phyloP scores from a whole-genome alignment of 30 jellyfish, hydroid and myxozoan genomes.

The Turritopsis rubra region DNA sequence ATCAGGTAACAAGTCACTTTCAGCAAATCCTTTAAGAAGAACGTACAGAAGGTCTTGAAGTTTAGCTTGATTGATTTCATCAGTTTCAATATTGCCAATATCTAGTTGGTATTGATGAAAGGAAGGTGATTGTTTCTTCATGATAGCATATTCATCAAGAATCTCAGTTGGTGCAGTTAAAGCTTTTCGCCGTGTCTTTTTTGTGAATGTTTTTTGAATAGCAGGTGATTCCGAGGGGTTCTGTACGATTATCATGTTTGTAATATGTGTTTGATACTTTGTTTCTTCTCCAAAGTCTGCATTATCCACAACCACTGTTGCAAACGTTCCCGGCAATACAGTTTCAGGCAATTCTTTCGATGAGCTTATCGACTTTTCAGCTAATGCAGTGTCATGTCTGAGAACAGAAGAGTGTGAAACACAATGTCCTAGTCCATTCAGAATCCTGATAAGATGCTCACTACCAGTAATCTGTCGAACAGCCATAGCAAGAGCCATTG shows the following conservation, averaged over 20 bases:
- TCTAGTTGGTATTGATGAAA: conserved; percentile 10
- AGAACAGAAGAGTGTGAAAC: no score
- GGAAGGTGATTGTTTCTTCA: conserved; percentile 11
- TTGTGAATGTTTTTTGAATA: neutral
- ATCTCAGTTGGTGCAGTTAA: neutral
- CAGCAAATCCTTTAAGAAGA: conserved; percentile 14
- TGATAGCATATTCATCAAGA: conserved; percentile 3
- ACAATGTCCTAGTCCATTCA: no score
- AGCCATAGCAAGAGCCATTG: no score
- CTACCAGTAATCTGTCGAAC: no score
- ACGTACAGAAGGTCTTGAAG: conserved; percentile 13
- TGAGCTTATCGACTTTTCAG: no score
- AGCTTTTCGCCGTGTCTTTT: conserved; percentile 4
- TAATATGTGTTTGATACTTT: conserved; percentile 43
- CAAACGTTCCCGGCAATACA: no score
- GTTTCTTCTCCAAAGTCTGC: conserved; percentile 57
- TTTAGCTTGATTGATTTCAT: conserved; percentile 20
- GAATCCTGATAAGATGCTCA: no score
- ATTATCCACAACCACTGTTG: no score
- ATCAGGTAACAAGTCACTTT: conserved; percentile 3
- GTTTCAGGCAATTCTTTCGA: no score
- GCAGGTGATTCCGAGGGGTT: conserved; percentile 10
- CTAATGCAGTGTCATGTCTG: no score
- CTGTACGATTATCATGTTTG: conserved; percentile 42
- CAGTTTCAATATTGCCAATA: neutral